These are phyloP conservation scores for Gadopsis marmoratus DNA, from an alignment of 2,797 vertebrate species.

Conservation along the genomic window DNA sequence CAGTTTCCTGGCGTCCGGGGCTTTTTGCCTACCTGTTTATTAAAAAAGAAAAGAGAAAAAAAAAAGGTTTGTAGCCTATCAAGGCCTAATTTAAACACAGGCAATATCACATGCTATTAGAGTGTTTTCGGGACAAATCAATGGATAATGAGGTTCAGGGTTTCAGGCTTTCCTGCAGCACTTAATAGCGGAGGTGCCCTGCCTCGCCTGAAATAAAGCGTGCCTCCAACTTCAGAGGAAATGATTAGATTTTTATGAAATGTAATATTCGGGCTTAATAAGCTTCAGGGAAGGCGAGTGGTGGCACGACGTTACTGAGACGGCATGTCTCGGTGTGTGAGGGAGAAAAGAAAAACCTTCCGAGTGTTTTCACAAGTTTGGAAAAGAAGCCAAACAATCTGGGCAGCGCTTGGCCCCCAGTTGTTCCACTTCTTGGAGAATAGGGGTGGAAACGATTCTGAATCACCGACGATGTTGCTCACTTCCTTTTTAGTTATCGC, in stretches of 20 bases:
- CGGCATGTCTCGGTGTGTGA: background rate
- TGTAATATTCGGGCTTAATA: background rate
- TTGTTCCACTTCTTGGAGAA: background rate
- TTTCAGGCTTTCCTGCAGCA: background rate
- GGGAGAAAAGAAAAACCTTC: background rate
- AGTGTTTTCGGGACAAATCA: background rate
- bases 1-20: background rate
- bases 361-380: background rate
- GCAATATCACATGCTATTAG: background rate
- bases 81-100: background rate
- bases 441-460: background rate
- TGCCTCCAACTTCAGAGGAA: background rate
- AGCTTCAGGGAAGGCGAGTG: background rate
- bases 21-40: constrained; percentile 9
- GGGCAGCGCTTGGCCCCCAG: background rate
- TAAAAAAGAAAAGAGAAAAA: background rate
- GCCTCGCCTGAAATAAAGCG: background rate
- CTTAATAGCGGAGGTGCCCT: too few relatives aligned
- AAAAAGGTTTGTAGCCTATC: background rate
- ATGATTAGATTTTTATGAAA: background rate
- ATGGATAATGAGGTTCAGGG: too few relatives aligned
- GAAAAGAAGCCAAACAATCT: background rate
- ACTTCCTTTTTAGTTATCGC: background rate
- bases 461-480: background rate
- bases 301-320: background rate